A percentile compares a stretch with the other conserved stretches of the same genome.
Conservation (phyloP, 2,113 vertebrate species). For the Trematocara zebra region DNA sequence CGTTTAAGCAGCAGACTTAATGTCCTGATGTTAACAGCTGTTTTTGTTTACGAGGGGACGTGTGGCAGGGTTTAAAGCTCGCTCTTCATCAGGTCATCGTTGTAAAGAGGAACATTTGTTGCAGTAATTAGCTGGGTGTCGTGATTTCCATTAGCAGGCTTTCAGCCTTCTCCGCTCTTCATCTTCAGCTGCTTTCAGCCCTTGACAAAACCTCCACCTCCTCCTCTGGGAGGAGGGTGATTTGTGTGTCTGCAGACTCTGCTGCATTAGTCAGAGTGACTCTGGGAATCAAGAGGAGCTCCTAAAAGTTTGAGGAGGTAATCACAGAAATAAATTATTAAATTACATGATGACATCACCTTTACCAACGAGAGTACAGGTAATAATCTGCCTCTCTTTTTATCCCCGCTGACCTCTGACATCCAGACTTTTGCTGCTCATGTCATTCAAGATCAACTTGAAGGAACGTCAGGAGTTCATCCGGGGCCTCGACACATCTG, state of each 20-base stretch:
- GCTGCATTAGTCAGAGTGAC: background rate
- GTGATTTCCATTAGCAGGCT: background rate
- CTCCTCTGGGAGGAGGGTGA: background rate
- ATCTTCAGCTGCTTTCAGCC: background rate
- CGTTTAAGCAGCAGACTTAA: background rate
- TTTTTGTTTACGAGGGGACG: background rate
- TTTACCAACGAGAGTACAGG: background rate
- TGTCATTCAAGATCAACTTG: background rate
- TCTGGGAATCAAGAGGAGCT: background rate
- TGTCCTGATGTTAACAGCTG: background rate
- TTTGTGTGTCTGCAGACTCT: background rate
- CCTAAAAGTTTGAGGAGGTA: background rate
- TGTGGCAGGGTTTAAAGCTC: background rate
- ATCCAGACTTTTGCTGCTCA: background rate
- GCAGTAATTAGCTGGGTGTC: constrained; percentile 13
- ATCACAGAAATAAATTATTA: background rate
- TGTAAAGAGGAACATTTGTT: background rate
- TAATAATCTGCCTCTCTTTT: background rate
- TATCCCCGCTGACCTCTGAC: background rate
- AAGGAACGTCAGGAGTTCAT: background rate
- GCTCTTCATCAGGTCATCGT: background rate
- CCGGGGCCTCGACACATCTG: background rate
- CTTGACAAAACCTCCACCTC: background rate
- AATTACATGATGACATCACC: background rate
- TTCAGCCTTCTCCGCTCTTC: background rate